Evolutionary conservation across 2,113 vertebrate species (phyloP), one percentile per base, ranked within the genome.

Genomic region (Entosphenus tridentatus): DNA sequence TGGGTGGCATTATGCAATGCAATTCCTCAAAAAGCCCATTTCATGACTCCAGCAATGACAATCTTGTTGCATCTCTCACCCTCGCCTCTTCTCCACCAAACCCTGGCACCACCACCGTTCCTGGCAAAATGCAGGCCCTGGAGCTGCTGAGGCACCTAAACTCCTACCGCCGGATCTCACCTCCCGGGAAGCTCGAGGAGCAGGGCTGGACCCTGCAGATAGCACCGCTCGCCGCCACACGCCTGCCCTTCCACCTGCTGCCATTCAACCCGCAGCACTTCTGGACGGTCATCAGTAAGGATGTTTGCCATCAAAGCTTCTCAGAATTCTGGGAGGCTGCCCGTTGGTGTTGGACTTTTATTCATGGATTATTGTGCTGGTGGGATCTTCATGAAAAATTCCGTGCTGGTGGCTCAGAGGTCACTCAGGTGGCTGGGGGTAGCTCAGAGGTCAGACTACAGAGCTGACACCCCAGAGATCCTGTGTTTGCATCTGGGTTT

Each of bases 231-330:
- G 83, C 86, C 69, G 78, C 81, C 68, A 82, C 72, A 67, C 81
- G 90, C 58, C 79, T 98, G 71, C 93, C 93, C 67, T 96, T 98
- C 73, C 93, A 98, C 71, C 77, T 93, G 10, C 78, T 86, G 70
- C 83, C 95, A 68, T 83, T 92, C 71, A 83, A 87, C 78, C 84
- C 82, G n/a, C 78, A 82, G 2, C 86, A 79, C 75, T 88, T 87
- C 79, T 96, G 89, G 90, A 88, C 82, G 71, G 86, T 96, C 71
- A 79, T 98, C 59, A 83, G 93, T 93, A 76, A 68, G 86, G 86
- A 68, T 58, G 67, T 39, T 39, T 70, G 69, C 21, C n/a, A 18
- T 8, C 54, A 68, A 68, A 8, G 13, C 14, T 14, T 68, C 16
- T 12, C 16, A 18, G 13, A 68, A 16, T 18, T 14, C 16, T 69